Evolutionary conservation across 2,888 invertebrate species (phyloP).

Genomic region (Andrena chrysosceles): DNA sequence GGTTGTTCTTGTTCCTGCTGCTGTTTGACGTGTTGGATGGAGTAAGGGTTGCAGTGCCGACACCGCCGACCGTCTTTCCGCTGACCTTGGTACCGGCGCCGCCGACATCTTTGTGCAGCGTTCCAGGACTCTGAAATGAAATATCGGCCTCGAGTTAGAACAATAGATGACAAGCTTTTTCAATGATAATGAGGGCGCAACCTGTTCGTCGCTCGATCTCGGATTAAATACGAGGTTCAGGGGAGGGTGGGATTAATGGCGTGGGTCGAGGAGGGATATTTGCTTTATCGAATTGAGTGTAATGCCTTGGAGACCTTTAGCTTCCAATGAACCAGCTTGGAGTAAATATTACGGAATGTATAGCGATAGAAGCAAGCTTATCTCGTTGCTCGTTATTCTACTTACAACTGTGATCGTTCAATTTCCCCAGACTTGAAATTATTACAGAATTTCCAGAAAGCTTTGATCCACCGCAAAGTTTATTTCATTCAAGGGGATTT

Average conservation of each 20-base stretch:
- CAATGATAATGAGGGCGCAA: conserved; percentile 37
- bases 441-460: not conserved
- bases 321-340: not conserved
- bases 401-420: not conserved
- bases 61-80: conserved; percentile 83
- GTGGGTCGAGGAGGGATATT: not conserved
- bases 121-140: conserved; percentile 83
- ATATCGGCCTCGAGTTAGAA: conserved; percentile 44
- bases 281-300: not conserved
- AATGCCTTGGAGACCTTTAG: not conserved
- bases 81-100: conserved; percentile 83
- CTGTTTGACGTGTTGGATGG: conserved; percentile 82
- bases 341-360: too few species aligned
- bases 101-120: conserved; percentile 84
- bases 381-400: too few species aligned
- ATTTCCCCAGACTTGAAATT: not conserved
- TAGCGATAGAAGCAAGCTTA: too few species aligned
- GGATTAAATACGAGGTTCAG: conserved; percentile 14
- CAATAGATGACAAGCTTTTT: not conserved
- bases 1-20: conserved; percentile 81
- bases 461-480: not conserved
- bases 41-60: conserved; percentile 83
- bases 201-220: not conserved
- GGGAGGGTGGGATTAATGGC: conserved; percentile 12
- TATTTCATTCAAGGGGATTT: not conserved